Evolutionary conservation across 2,113 vertebrate genomes (phyloP), one percentile per base, ranked within the genome.

Genomic region (Myocastor coypus): DNA sequence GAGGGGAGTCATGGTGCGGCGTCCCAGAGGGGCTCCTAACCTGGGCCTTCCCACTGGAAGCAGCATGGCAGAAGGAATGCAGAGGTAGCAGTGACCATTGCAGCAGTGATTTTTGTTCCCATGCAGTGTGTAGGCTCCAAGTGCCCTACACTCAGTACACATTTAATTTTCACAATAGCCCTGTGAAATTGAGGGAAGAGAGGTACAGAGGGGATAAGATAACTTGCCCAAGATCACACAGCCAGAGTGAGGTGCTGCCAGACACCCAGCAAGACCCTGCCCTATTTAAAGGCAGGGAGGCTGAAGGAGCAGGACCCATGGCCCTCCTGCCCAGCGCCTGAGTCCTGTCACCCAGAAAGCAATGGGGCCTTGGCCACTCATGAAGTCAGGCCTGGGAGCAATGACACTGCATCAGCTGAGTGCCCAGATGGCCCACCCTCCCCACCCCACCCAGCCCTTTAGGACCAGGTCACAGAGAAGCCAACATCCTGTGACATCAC

Each of bases 391-490:
- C 55, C 85, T 34, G 0, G 57, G 40, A 91, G 71, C 10, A 3
- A 8, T 93, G 87, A 92, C 64, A 16, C 84, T 32, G 26, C 19
- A 75, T 96, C 95, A 96, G 88, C 73, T 96, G 88, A 95, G 85
- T 30, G 1, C 68, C 69, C 5, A 14, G 17, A 32, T 40, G 55
- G 28, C 63, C 61, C 83, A 68, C 37, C 34, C 55, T 34, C 77
- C 71, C 50, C 10, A 3, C 42, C 61, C 57, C 16, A 50, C 19
- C 17, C 80, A 40, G 63, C 6, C 22, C 82, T 64, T 78, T 24
- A 78, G 63, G 73, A 83, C 32, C 30, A 34, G 57, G 87, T 83
- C 83, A 92, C 1, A 2, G 37, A 88, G 68, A 96, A 28, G 57
- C 61, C 75, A 55, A 88, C 91, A 87, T 89, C n/a, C 80, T 57